Percentiles rank a stretch among this genome's conserved stretches.
Evolutionary conservation across 2,888 invertebrate species (phyloP).

Genomic region (Ophion ventricosus): DNA sequence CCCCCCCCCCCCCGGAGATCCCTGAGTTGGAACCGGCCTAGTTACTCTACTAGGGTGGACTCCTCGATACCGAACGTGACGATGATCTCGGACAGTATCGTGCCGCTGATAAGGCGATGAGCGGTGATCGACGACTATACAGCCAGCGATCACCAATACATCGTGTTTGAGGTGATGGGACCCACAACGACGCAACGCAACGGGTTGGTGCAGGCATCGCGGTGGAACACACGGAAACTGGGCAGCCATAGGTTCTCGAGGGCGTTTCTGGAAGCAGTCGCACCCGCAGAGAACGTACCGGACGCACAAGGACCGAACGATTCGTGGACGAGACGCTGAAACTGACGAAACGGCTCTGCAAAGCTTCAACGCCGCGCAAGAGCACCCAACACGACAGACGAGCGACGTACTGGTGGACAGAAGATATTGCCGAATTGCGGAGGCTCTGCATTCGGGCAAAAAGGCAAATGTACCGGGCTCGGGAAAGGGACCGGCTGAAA

Average conservation of each 20-base stretch:
- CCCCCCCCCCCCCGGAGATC: too few relatives aligned
- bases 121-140: conserved; percentile 57
- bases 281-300: not conserved
- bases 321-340: conserved; percentile 5
- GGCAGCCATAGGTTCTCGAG: conserved; percentile 19
- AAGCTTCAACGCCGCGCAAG: conserved; percentile 38
- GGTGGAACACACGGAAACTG: conserved; percentile 20
- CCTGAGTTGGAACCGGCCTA: too few relatives aligned
- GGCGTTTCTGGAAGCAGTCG: not conserved
- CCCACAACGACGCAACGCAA: not conserved
- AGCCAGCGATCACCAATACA: conserved; percentile 65
- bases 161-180: conserved; percentile 18
- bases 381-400: not conserved
- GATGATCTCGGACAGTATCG: conserved; percentile 17
- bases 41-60: too few relatives aligned
- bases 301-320: conserved; percentile 22
- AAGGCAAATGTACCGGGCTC: conserved; percentile 38
- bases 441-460: conserved; percentile 40
- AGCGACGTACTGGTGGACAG: conserved; percentile 68
- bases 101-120: conserved; percentile 26
- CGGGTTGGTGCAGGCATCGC: not conserved
- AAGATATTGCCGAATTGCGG: conserved; percentile 63
- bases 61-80: too few relatives aligned
- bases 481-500: conserved; percentile 1
- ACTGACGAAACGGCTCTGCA: conserved; percentile 18